phyloP scores from a whole-genome alignment of 1,140 invertebrate species.

The Diplogasteroides magnus region DNA sequence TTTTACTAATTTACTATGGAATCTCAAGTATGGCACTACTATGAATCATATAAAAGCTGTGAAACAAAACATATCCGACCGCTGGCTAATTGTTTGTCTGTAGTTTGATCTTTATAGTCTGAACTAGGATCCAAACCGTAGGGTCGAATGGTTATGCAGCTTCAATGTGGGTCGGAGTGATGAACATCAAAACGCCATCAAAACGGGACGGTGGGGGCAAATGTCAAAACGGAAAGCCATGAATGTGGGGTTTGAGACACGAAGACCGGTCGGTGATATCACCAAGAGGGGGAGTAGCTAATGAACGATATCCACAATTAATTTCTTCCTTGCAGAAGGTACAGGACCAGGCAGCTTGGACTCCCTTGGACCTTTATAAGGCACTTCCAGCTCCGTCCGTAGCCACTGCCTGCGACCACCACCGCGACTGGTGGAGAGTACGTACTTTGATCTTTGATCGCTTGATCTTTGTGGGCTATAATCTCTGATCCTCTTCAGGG shows the following conservation, averaged over 20 bases:
- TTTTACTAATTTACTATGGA: no score
- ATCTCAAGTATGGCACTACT: neutral
- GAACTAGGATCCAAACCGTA: slow-evolving; percentile 12
- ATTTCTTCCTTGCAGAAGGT: slow-evolving; percentile 67
- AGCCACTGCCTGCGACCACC: slow-evolving; percentile 93
- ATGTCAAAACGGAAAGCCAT: no score
- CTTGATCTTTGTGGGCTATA: neutral
- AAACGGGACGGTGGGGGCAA: no score
- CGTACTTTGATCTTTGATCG: neutral
- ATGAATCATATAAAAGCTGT: slow-evolving; percentile 6
- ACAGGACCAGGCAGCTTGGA: slow-evolving; percentile 91
- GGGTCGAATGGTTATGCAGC: no score
- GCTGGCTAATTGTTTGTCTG: neutral
- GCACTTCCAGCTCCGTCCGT: slow-evolving; percentile 96
- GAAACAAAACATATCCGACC: neutral
- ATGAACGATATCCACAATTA: no score
- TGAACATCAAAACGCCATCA: no score
- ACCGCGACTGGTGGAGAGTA: slow-evolving; percentile 80
- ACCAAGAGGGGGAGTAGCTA: no score
- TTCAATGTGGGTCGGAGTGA: no score
- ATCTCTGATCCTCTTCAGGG: slow-evolving; percentile 8
- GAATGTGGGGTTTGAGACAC: no score
- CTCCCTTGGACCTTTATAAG: slow-evolving; percentile 92
- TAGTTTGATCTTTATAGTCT: no score
- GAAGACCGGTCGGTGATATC: no score